These are phyloP conservation scores for Poecile atricapillus DNA, from an alignment of 2,113 vertebrate species.

Conservation along the genomic window DNA sequence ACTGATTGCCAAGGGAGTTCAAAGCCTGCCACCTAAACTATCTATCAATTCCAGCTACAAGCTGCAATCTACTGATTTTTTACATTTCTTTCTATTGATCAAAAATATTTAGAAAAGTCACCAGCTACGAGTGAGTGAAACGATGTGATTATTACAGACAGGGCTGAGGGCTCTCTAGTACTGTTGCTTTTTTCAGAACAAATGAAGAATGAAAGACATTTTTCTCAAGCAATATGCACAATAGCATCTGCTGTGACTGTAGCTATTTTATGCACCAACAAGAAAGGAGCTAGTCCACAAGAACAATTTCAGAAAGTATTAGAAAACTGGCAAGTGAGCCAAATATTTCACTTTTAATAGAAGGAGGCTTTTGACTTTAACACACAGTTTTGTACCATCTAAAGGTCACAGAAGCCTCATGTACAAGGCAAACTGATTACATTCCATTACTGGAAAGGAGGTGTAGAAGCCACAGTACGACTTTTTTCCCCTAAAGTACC, in stretches of 20 bases:
- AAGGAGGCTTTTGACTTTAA: background rate
- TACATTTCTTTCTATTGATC: slow-evolving; percentile 53
- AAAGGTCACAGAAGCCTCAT: background rate
- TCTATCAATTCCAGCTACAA: slow-evolving; percentile 68
- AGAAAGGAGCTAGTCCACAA: background rate
- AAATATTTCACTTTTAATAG: background rate
- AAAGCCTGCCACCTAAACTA: slow-evolving; percentile 68
- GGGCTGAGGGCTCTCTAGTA: background rate
- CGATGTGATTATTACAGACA: slow-evolving; percentile 17
- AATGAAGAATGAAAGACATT: slow-evolving; percentile 28
- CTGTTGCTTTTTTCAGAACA: background rate
- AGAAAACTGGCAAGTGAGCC: background rate
- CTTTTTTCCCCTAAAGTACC: background rate
- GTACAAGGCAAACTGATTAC: background rate
- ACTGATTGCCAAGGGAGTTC: slow-evolving; percentile 62
- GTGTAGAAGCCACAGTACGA: background rate
- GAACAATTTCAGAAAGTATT: background rate
- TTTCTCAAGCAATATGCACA: background rate
- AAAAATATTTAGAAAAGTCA: slow-evolving; percentile 51
- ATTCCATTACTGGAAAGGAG: background rate
- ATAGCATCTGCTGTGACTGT: background rate
- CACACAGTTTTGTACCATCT: background rate
- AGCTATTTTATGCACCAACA: background rate
- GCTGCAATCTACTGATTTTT: slow-evolving; percentile 69
- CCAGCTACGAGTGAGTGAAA: background rate